phyloP scores from a whole-genome alignment of 2,888 invertebrate species.

The Lasioglossum lativentre region DNA sequence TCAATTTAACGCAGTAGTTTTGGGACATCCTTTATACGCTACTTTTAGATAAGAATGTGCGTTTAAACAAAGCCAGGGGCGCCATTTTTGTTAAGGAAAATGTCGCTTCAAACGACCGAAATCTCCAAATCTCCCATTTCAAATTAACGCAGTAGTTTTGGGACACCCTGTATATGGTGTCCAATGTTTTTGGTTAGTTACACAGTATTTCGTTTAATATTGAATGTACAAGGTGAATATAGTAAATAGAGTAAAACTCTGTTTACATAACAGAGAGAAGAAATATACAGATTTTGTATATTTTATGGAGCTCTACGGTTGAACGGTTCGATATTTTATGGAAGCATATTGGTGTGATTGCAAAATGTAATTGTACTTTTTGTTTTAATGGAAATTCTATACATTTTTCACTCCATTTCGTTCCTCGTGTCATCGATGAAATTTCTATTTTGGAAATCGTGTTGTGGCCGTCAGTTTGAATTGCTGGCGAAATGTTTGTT shows the following conservation, averaged over 20 bases:
- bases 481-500: background rate
- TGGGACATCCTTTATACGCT: too few relatives aligned
- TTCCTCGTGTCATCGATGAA: background rate
- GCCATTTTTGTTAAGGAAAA: too few relatives aligned
- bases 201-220: background rate
- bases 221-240: background rate
- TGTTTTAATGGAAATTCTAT: background rate
- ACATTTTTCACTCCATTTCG: background rate
- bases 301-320: background rate
- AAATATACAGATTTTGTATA: background rate
- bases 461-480: background rate
- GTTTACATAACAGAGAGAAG: background rate
- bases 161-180: too few relatives aligned
- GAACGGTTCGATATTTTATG: too few relatives aligned
- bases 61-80: too few relatives aligned
- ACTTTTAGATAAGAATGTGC: too few relatives aligned
- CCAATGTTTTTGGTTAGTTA: background rate
- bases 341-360: background rate
- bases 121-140: too few relatives aligned
- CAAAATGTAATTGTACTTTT: background rate
- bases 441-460: background rate
- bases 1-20: too few relatives aligned
- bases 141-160: too few relatives aligned
- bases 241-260: background rate
- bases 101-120: too few relatives aligned